phyloP scores from a whole-genome alignment of 2,888 invertebrate genomes.

The Drosophila conformis region DNA sequence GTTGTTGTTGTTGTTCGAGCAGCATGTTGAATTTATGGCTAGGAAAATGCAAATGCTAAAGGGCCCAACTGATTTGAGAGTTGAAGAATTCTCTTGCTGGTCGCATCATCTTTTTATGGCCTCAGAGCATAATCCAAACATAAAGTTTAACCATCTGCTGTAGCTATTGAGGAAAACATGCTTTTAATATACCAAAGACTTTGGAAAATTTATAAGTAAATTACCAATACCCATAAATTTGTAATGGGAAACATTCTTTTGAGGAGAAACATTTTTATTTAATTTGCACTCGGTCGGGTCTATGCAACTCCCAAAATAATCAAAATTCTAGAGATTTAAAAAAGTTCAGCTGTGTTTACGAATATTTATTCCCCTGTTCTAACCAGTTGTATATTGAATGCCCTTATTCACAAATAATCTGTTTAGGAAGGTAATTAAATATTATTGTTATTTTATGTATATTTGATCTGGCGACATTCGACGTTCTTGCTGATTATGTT shows the following conservation, averaged over 20 bases:
- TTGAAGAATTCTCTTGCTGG: constrained; percentile 14
- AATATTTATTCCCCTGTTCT: neutral
- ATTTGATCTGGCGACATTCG: neutral
- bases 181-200: constrained; percentile 26
- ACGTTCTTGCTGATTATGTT: neutral
- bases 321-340: neutral
- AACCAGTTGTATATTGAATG: neutral
- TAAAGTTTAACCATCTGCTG: constrained; percentile 35
- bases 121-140: constrained; percentile 12
- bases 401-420: neutral
- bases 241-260: neutral
- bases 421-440: neutral
- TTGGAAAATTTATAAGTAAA: constrained; percentile 6
- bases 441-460: neutral
- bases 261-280: neutral
- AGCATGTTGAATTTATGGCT: constrained; percentile 63
- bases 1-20: constrained; percentile 10
- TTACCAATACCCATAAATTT: constrained; percentile 1
- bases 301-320: neutral
- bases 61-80: constrained; percentile 40
- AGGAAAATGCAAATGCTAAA: constrained; percentile 53
- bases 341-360: neutral
- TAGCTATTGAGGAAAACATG: constrained; percentile 1
- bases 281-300: neutral
- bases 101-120: constrained; percentile 41